A percentile compares a stretch with the other conserved stretches of the same genome.
Conservation (phyloP, 2,797 vertebrate genomes). For the Lacerta bilineata region DNA sequence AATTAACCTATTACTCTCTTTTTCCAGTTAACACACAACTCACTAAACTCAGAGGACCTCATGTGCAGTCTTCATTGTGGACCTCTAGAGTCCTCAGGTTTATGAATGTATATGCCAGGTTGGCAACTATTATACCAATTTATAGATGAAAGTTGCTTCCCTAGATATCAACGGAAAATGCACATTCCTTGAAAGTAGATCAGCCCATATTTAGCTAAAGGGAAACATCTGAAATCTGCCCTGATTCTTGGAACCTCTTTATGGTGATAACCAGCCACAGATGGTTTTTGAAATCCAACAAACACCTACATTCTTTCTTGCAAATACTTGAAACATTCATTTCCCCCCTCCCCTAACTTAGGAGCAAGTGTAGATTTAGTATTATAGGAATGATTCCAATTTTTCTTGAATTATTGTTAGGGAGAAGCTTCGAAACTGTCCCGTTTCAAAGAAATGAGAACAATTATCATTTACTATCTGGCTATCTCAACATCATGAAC, state of each 20-base stretch:
- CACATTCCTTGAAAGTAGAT: constrained; percentile 23
- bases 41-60: too few species aligned
- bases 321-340: neutral
- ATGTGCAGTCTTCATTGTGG: too few species aligned
- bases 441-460: neutral
- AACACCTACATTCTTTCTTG: neutral
- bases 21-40: too few species aligned
- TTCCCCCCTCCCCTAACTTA: too few species aligned
- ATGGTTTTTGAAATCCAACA: neutral
- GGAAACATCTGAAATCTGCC: constrained; percentile 4
- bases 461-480: neutral
- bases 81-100: neutral
- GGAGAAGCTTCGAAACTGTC: neutral
- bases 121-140: neutral
- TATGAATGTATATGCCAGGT: constrained; percentile 7
- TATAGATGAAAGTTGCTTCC: neutral
- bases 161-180: neutral
- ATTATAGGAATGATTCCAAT: neutral
- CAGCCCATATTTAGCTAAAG: neutral
- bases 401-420: neutral
- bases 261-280: constrained; percentile 17
- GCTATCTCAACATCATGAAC: neutral
- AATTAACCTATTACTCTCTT: too few species aligned
- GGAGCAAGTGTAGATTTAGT: neutral
- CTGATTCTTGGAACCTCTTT: constrained; percentile 18